Evolutionary conservation across 2,797 vertebrate species (phyloP), one percentile per base, ranked within the genome.

Genomic region (Tenualosa ilisha): DNA sequence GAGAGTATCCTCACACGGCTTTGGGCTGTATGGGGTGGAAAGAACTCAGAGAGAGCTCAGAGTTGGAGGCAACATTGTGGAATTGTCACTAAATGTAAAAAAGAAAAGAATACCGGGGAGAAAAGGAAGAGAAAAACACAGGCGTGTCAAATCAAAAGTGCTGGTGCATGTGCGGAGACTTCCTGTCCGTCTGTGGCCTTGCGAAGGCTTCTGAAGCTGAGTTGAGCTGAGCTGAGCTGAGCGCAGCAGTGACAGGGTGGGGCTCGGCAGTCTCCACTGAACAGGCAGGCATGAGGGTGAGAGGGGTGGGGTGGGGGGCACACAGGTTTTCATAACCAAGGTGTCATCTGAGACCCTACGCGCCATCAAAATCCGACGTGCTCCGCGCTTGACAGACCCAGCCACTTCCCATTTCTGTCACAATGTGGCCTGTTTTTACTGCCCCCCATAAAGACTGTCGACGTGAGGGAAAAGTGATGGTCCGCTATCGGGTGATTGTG

Each of bases 341-440:
- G 65, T 26, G 83, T 86, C 81, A 83, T 51, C 72, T 5, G 81
- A 81, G 82, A 79, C 82, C 83, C 68, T 82, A 22, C 81, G 43
- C 63, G 51, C 89, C 81, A 88, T 90, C 88, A 88, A 88, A 88
- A 68, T 40, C 84, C 85, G 75, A 83, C 83, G 72, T 13, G 85
- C 72, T 50, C 84, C 86, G 88, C 72, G 88, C 88, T 87, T 87
- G 88, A 90, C 81, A 84, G 84, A 89, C 86, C 84, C 49, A 40
- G 81, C 72, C 84, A 84, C 86, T 85, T 91, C 86, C 86, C 87
- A 89, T 90, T 88, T 90, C 87, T 90, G 89, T 89, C 88, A 90
- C 85, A 68, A 53, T 51, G 84, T 86, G 84, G 87, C 86, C 82
- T 54, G 72, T 43, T 91, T 92, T 91, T 92, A 92, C 88, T 85